Percentiles rank a stretch among this genome's conserved stretches.
phyloP scores from a whole-genome alignment of 2,113 vertebrate species.

The Gallinago media region DNA sequence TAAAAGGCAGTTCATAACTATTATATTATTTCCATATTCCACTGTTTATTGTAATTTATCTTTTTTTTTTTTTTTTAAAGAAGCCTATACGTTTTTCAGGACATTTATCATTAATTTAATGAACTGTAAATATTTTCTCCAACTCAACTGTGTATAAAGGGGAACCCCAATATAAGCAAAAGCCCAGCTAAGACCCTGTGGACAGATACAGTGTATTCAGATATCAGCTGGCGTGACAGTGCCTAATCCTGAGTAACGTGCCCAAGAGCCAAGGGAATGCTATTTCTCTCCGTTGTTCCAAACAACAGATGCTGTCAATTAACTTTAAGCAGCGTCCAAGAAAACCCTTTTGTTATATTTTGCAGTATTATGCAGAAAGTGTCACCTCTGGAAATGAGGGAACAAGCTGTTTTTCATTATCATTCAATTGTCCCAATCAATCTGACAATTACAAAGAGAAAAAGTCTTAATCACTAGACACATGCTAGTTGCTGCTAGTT shows the following conservation, averaged over 20 bases:
- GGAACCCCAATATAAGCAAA: neutral
- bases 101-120: neutral
- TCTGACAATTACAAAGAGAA: slow-evolving; percentile 75
- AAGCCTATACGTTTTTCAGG: neutral
- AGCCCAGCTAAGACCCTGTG: slow-evolving; percentile 13
- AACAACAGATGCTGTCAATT: slow-evolving; percentile 95
- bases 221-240: slow-evolving; percentile 74
- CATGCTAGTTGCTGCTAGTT: slow-evolving; percentile 65
- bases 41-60: neutral
- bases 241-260: slow-evolving; percentile 82
- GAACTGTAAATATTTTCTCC: neutral
- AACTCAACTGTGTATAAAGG: neutral
- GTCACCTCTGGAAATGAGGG: slow-evolving; percentile 74
- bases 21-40: neutral
- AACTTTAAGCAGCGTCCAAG: slow-evolving; percentile 81
- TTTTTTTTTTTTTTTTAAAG: neutral
- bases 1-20: neutral
- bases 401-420: slow-evolving; percentile 78
- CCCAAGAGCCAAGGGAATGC: slow-evolving; percentile 76
- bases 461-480: slow-evolving; percentile 70
- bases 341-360: slow-evolving; percentile 76
- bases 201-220: slow-evolving; percentile 47
- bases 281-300: slow-evolving; percentile 79
- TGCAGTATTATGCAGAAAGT: slow-evolving; percentile 72
- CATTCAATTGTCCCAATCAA: slow-evolving; percentile 76